Percentiles rank a stretch among this genome's conserved stretches.
Conservation (phyloP, 2,797 vertebrate species). For the Sparus aurata region DNA sequence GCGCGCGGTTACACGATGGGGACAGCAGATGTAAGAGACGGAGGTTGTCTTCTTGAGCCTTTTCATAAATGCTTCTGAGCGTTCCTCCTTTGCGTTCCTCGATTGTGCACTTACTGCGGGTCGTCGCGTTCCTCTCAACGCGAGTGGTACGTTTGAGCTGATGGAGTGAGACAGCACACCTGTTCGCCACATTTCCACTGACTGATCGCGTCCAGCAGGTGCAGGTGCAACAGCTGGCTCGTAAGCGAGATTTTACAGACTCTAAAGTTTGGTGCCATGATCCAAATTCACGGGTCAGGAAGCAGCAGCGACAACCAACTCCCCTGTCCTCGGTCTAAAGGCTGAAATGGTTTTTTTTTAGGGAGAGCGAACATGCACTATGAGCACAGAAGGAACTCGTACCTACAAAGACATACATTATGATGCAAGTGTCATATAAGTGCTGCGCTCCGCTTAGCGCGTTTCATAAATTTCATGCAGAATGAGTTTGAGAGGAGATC, state of each 20-base stretch:
- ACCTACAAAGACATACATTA: neutral
- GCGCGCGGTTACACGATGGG: constrained; percentile 2
- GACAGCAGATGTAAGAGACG: constrained; percentile 26
- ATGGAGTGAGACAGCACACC: constrained; percentile 18
- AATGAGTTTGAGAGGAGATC: constrained; percentile 7
- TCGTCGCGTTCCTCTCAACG: neutral
- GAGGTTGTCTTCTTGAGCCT: constrained; percentile 13
- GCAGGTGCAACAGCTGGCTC: constrained; percentile 39
- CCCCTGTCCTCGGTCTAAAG: constrained; percentile 5
- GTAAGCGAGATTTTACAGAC: neutral
- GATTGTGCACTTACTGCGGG: neutral
- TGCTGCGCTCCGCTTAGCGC: neutral
- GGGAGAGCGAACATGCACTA: constrained; percentile 3
- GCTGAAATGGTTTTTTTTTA: constrained; percentile 8
- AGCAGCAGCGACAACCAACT: constrained; percentile 2
- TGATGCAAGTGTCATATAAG: constrained; percentile 19
- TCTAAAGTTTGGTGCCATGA: constrained; percentile 38
- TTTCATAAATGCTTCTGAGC: neutral
- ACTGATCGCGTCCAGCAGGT: constrained; percentile 35
- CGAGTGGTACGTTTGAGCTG: neutral
- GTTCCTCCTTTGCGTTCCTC: neutral
- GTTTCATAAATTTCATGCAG: constrained; percentile 6
- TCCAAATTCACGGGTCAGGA: constrained; percentile 40
- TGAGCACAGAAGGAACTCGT: neutral
- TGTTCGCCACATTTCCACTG: constrained; percentile 29